Conservation (phyloP, 2,797 vertebrate species). For the Anguilla marmorata region DNA sequence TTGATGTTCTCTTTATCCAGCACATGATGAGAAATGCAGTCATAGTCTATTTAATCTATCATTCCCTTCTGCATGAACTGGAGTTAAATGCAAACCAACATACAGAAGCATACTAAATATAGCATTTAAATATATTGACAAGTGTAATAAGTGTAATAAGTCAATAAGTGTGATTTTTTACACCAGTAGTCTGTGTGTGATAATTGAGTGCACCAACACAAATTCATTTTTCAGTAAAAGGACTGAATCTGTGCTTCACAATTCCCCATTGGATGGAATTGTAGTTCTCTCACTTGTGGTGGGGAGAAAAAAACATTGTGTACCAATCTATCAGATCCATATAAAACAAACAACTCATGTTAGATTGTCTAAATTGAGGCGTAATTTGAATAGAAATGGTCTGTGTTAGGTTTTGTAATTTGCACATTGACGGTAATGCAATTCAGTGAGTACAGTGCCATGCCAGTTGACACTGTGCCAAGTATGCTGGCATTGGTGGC, state of each 20-base stretch:
- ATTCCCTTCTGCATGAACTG: not conserved
- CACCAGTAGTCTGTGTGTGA: not conserved
- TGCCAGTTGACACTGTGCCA: conserved; percentile 73
- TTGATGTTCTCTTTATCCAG: not conserved
- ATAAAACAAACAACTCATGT: conserved; percentile 50
- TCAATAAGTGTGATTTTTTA: not conserved
- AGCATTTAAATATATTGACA: too few species aligned
- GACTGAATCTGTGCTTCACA: not conserved
- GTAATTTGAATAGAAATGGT: conserved; percentile 59
- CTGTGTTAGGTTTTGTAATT: conserved; percentile 60
- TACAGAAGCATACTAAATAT: not conserved
- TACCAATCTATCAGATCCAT: conserved; percentile 54
- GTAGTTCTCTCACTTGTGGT: conserved; percentile 23
- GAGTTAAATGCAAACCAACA: not conserved
- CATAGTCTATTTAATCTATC: not conserved
- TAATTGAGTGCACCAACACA: not conserved
- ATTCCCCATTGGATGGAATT: conserved; percentile 34
- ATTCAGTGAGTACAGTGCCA: conserved; percentile 58
- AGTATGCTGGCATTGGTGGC: conserved; percentile 65
- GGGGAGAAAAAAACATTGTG: conserved; percentile 29
- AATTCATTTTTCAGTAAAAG: not conserved
- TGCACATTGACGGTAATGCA: conserved; percentile 68
- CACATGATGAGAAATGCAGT: not conserved
- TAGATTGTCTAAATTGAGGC: conserved; percentile 59
- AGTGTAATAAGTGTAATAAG: too few species aligned